Base-by-base conservation (phyloP, 1,140 invertebrate genomes). In the Choristoneura fumiferana region DNA sequence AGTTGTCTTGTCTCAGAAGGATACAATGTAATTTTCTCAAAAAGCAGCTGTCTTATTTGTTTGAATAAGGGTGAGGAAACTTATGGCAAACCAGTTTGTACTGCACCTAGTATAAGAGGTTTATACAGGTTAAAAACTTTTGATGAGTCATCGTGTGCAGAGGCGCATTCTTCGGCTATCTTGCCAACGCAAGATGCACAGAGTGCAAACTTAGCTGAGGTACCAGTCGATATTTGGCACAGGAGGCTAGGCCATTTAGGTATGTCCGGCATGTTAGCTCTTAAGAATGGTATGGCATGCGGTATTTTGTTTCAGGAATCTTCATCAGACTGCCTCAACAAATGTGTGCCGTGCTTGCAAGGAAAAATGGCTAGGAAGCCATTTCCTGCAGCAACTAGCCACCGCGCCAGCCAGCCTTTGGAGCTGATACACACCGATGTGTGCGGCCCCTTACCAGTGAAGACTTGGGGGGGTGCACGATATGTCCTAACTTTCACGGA, bases 401-500 rank as follows among this genome's bases (percentile, higher is more conserved):
- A 12, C 8, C 56, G 56, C 14, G 37, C 49, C 1, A 39, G 14
- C 17, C 34, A 37, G 14, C 29, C 45, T 4, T 29, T 60, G 10
- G 38, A 60, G 15, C 38, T 60, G 0, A 12, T 60, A 1, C 58
- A 60, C 14, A 29, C 18, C 6, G 58, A 55, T 10, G 34, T 60
- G 1, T 17, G 10, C 4, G 58, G 58, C 6, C 53, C 58, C 0
- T 45, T 49, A 36, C 39, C 10, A 1, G 18, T 10, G 4, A 6
- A 39, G 3, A 53, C 34, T n/a, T 55, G 34, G 5, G 58, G 59
- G 1, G 67, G 69, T 1, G 52, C 60, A n/a, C 35, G 54, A 12
- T 84, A 81, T 56, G 71, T 82, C 17, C 18, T 78, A 1, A 66
- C 71, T 12, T 76, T 86, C 43, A 83, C 76, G 9, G 77, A 85